Conservation (phyloP, 2,888 invertebrate species). For the Drosophila recens region DNA sequence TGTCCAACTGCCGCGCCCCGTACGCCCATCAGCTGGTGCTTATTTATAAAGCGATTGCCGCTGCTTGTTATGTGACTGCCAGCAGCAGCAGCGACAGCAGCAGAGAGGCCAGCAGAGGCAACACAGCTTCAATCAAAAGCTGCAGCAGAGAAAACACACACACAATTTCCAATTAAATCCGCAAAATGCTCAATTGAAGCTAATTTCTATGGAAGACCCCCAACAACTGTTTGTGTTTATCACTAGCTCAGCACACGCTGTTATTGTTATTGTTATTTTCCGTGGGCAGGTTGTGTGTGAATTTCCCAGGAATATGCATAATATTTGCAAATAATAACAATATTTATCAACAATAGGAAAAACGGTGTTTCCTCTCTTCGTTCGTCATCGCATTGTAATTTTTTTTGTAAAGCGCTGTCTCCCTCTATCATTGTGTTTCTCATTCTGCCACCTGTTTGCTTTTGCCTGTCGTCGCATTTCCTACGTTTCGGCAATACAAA, state of each 20-base stretch:
- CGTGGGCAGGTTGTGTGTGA: conserved; percentile 24
- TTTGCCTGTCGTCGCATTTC: conserved; percentile 45
- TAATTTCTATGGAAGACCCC: conserved; percentile 63
- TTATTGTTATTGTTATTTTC: conserved; percentile 27
- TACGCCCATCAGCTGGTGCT: conserved; percentile 35
- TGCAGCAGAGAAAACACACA: conserved; percentile 20
- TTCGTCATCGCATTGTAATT: conserved; percentile 22
- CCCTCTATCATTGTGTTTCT: conserved; percentile 16
- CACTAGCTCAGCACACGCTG: conserved; percentile 16
- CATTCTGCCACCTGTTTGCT: conserved; percentile 68
- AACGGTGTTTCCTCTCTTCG: conserved; percentile 10
- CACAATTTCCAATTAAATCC: conserved; percentile 68
- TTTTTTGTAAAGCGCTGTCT: conserved; percentile 26
- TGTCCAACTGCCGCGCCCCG: conserved; percentile 29
- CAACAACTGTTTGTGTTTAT: conserved; percentile 32
- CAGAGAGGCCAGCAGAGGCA: conserved; percentile 9
- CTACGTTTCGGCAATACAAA: conserved; percentile 41
- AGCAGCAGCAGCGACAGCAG: conserved; percentile 9
- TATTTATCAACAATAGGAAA: conserved; percentile 37
- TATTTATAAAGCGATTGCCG: conserved; percentile 66
- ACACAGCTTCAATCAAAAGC: conserved; percentile 52
- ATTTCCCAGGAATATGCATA: conserved; percentile 63
- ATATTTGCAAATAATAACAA: conserved; percentile 53
- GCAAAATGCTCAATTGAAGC: conserved; percentile 71
- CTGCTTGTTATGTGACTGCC: conserved; percentile 42